phyloP scores from a whole-genome alignment of 2,113 vertebrate species.

The Erythrolamprus reginae region DNA sequence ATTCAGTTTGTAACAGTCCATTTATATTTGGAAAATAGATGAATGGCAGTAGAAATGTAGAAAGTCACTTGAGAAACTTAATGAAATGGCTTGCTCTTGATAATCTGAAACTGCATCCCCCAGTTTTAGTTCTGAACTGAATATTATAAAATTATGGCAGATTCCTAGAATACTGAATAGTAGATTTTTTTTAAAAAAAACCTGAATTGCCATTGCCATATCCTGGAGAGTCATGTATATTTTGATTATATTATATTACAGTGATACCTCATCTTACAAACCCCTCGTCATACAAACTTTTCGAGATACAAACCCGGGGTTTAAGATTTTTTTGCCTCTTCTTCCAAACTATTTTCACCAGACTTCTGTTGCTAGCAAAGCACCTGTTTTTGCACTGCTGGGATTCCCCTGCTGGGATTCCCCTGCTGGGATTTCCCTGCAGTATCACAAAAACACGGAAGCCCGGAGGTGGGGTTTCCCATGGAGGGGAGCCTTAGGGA shows the following conservation, averaged over 20 bases:
- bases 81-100: neutral
- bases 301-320: no score
- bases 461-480: no score
- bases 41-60: neutral
- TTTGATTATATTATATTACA: neutral
- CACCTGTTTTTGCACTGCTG: no score
- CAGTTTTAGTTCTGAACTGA: neutral
- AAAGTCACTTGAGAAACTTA: neutral
- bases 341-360: no score
- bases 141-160: neutral
- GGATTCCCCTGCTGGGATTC: no score
- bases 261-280: no score
- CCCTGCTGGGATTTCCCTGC: no score
- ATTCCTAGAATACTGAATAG: neutral
- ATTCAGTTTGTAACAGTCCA: neutral
- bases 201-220: neutral
- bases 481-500: no score
- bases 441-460: no score
- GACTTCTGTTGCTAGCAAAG: no score
- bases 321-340: no score
- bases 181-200: neutral
- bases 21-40: neutral
- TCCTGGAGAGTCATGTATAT: neutral
- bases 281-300: no score
- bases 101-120: neutral